Evolutionary conservation across 2,888 invertebrate species (phyloP).

Genomic region (Heliconius erato): DNA sequence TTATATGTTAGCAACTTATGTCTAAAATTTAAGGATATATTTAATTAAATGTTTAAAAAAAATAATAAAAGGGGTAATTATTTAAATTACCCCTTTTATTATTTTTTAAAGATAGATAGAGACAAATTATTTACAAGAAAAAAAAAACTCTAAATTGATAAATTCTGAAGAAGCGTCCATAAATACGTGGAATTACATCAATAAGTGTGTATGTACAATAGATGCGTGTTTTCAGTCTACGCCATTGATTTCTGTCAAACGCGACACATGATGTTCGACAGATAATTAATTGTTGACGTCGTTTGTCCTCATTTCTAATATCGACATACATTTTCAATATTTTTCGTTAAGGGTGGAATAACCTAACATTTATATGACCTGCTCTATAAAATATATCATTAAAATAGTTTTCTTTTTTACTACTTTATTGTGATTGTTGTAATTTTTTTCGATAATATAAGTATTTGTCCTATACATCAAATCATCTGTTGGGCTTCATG

Average conservation of each 20-base stretch:
- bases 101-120: no score
- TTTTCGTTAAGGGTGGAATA: background rate
- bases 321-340: slow-evolving; percentile 13
- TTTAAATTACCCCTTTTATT: no score
- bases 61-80: no score
- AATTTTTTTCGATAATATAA: slow-evolving; percentile 2
- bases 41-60: no score
- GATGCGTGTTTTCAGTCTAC: slow-evolving; percentile 34
- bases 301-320: slow-evolving; percentile 42
- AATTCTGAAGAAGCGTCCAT: no score
- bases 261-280: slow-evolving; percentile 50
- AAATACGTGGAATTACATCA: slow-evolving; percentile 17
- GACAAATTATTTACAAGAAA: no score
- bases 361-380: background rate
- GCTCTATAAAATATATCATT: background rate
- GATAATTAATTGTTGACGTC: slow-evolving; percentile 50
- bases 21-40: no score
- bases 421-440: background rate
- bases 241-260: slow-evolving; percentile 54
- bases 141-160: background rate
- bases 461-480: slow-evolving; percentile 30
- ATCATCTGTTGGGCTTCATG: slow-evolving; percentile 43
- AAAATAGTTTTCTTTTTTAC: background rate
- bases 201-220: slow-evolving; percentile 10
- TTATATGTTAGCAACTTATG: no score